These are phyloP conservation scores for Lepidiolamprologus cunningtoni DNA, from an alignment of 2,113 vertebrate species.

Conservation along the genomic window DNA sequence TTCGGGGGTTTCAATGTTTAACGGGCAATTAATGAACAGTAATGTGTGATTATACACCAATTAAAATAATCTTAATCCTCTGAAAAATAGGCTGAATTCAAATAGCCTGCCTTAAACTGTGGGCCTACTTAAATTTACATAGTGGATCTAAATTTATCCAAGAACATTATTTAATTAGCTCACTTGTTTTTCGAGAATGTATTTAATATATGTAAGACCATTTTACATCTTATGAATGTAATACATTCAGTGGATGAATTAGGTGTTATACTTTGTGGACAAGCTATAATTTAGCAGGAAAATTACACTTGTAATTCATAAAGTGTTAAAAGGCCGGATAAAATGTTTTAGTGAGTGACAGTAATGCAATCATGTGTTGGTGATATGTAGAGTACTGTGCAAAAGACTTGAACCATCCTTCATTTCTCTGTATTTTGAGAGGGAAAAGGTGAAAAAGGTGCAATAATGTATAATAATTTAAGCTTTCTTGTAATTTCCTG, in stretches of 20 bases:
- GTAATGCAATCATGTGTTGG: neutral
- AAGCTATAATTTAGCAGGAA: neutral
- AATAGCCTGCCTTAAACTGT: conserved; percentile 6
- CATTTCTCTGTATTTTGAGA: neutral
- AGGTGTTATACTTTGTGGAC: neutral
- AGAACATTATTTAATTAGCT: conserved; percentile 23
- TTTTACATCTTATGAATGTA: conserved; percentile 12
- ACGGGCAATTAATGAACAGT: conserved; percentile 11
- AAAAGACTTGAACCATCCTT: neutral
- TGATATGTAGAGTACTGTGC: neutral
- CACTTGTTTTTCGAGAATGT: neutral
- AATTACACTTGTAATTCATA: neutral
- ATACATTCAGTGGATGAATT: neutral
- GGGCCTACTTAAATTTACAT: neutral
- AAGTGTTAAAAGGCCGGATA: neutral
- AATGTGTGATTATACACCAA: conserved; percentile 23
- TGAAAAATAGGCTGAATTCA: conserved; percentile 26
- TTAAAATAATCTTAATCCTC: conserved; percentile 37
- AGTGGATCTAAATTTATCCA: conserved; percentile 8
- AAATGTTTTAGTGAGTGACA: neutral
- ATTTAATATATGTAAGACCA: neutral
- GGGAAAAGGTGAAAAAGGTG: neutral
- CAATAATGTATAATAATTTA: neutral
- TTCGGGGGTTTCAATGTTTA: neutral
- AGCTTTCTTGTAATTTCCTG: neutral